Evolutionary conservation across 2,113 vertebrate genomes (phyloP), one percentile per base, ranked within the genome.

Genomic region (Gobiocypris rarus): DNA sequence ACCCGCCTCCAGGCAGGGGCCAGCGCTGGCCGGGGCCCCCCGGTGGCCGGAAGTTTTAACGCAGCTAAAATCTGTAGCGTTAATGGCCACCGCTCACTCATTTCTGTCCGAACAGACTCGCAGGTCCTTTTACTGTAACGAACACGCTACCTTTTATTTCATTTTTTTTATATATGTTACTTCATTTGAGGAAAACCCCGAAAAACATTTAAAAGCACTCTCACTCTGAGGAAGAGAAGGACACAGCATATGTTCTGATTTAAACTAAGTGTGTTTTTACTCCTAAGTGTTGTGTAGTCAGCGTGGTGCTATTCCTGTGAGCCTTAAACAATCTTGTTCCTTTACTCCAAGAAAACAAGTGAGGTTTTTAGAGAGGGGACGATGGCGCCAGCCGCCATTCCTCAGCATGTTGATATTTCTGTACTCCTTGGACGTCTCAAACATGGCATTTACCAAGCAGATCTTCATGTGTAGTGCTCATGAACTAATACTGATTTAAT

Each of bases 21-120:
- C 93, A 95, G 91, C 93, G 94, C 91, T 95, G 94, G 94, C 93
- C 92, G 91, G 91, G 92, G 89, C 93, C 92, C 91, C 93, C 92
- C 90, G 93, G 90, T 94, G 93, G 93, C 93, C 93, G 93, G 89
- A 92, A 87, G 90, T 94, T 94, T 95, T 95, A 94, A 94, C 89
- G 90, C 92, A 89, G 87, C 91, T 91, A 58, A 19, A 82, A 89
- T 75, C 75, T 73, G 81, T 90, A 92, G 90, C 88, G 87, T 89
- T 84, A 65, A 75, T 81, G 87, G 79, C 48, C 71, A 24, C 17
- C 45, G 50, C 63, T 15, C 28, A 69, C 48, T 56, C 48, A 28
- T 58, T 78, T 28, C 26, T 63, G 71, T 83, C 70, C 82, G 43
- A 52, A 43, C 59, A 75, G 58, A 84, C 75, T 71, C 76, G 54